Conservation (phyloP, 2,113 vertebrate species). For the Synchiropus splendidus region DNA sequence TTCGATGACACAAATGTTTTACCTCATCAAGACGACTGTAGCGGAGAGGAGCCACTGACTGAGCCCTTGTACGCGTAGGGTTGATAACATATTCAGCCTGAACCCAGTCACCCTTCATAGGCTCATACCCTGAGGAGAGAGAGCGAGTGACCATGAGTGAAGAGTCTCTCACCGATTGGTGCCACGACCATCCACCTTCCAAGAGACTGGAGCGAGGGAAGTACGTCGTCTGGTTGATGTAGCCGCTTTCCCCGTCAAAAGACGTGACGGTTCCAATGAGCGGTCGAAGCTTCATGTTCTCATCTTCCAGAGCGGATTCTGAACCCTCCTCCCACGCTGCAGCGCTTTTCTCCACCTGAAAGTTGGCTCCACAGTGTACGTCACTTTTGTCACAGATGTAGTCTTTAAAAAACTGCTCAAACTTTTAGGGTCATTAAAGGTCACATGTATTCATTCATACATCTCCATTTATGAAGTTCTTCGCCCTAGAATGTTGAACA, state of each 20-base stretch:
- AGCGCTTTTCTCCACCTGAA: slow-evolving; percentile 66
- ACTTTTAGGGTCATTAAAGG: neutral
- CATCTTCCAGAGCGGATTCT: slow-evolving; percentile 21
- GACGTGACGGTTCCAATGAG: slow-evolving; percentile 83
- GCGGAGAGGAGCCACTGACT: slow-evolving; percentile 78
- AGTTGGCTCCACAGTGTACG: neutral
- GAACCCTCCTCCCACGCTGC: slow-evolving; percentile 65
- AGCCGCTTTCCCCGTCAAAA: slow-evolving; percentile 65
- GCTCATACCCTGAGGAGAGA: slow-evolving; percentile 69
- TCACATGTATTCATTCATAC: neutral
- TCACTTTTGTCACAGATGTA: neutral
- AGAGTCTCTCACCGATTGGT: no score
- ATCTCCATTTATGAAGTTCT: neutral
- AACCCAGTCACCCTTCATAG: slow-evolving; percentile 89
- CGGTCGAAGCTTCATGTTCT: slow-evolving; percentile 52
- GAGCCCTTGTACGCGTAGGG: slow-evolving; percentile 69
- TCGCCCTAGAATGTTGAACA: neutral
- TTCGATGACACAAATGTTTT: neutral
- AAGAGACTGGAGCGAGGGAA: slow-evolving; percentile 73
- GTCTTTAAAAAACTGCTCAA: neutral
- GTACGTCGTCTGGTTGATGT: slow-evolving; percentile 79
- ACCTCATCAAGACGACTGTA: slow-evolving; percentile 81
- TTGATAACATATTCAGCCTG: slow-evolving; percentile 81
- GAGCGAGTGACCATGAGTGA: neutral
- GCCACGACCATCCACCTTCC: slow-evolving; percentile 66